These are phyloP conservation scores for Eucidaris tribuloides DNA, from an alignment of 35 echinoderm and acorn worm species.

Conservation along the genomic window DNA sequence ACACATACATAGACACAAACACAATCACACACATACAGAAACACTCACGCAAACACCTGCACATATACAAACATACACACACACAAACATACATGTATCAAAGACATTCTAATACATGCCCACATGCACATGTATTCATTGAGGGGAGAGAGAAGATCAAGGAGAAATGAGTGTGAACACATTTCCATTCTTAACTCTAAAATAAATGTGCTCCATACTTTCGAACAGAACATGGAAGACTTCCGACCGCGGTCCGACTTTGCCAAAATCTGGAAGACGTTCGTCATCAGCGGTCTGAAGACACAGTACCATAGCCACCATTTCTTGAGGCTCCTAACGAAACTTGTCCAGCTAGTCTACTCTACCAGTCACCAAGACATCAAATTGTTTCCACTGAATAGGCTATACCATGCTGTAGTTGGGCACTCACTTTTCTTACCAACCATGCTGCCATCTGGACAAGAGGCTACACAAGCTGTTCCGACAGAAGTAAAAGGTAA, in stretches of 20 bases:
- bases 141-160: too few species aligned
- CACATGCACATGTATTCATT: too few species aligned
- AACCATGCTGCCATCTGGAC: constrained; percentile 46
- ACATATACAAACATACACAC: neutral
- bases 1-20: too few species aligned
- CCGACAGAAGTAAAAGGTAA: constrained; percentile 33
- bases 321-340: constrained; percentile 23
- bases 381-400: constrained; percentile 33
- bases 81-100: neutral
- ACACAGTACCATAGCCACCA: constrained; percentile 26
- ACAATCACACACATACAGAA: too few species aligned
- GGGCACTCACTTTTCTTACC: constrained; percentile 80
- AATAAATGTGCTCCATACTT: neutral
- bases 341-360: constrained; percentile 46
- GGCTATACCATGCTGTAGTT: constrained; percentile 64
- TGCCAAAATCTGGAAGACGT: constrained; percentile 48
- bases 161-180: neutral
- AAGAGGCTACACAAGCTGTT: neutral
- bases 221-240: constrained; percentile 18
- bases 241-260: neutral
- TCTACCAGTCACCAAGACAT: neutral
- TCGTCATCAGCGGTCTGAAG: constrained; percentile 66
- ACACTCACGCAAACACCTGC: too few species aligned
- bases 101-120: neutral
- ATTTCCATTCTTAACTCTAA: neutral